A percentile compares a stretch with the other conserved stretches of the same genome.
Conservation (phyloP, 2,888 invertebrate genomes). For the Emmelina monodactyla region DNA sequence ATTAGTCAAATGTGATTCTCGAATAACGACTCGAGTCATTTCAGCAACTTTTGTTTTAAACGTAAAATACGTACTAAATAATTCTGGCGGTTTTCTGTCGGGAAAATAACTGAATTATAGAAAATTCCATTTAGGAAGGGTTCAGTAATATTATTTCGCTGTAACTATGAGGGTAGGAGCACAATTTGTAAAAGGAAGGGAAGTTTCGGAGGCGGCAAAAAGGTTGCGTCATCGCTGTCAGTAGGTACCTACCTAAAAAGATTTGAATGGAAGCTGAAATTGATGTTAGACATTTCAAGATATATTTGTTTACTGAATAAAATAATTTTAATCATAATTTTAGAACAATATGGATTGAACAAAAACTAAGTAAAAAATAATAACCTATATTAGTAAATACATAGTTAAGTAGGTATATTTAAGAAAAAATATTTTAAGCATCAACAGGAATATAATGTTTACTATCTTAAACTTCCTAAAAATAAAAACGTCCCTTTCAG, state of each 20-base stretch:
- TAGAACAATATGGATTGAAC: too few relatives aligned
- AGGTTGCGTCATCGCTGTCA: slow-evolving; percentile 55
- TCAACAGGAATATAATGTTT: too few relatives aligned
- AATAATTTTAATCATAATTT: too few relatives aligned
- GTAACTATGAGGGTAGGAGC: slow-evolving; percentile 41
- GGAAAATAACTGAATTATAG: slow-evolving; percentile 51
- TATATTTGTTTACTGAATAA: too few relatives aligned
- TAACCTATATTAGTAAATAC: not conserved
- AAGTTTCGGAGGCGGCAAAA: slow-evolving; percentile 54
- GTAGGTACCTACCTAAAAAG: too few relatives aligned
- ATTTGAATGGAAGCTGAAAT: too few relatives aligned
- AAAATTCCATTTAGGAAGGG: slow-evolving; percentile 54
- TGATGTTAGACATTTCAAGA: too few relatives aligned
- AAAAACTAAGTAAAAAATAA: not conserved
- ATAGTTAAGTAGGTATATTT: not conserved
- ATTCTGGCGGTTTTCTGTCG: slow-evolving; percentile 28
- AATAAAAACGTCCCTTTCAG: too few relatives aligned
- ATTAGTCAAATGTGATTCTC: too few relatives aligned
- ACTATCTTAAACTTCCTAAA: too few relatives aligned
- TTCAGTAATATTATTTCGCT: slow-evolving; percentile 44
- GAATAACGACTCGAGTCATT: too few relatives aligned
- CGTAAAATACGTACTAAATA: not conserved
- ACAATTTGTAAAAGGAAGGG: slow-evolving; percentile 54
- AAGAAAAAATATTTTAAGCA: too few relatives aligned
- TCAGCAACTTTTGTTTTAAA: not conserved